These are phyloP conservation scores for Tribolium castaneum DNA, from an alignment of 1,140 invertebrate species.

Conservation along the genomic window DNA sequence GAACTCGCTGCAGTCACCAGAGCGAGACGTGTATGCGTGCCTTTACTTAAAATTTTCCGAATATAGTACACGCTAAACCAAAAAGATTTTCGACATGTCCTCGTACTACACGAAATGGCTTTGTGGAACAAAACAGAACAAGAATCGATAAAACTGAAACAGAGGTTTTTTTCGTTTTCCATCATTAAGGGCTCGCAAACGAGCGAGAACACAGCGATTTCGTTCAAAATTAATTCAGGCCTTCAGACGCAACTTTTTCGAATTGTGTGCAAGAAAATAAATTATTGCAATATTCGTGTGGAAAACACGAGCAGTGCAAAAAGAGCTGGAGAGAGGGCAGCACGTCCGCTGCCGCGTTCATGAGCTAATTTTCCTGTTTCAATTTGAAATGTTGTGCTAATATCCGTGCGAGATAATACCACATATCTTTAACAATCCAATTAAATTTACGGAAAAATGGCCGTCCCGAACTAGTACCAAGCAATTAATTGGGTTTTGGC, in stretches of 20 bases:
- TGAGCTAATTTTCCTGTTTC: slow-evolving; percentile 19
- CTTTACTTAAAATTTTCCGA: slow-evolving; percentile 19
- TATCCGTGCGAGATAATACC: background rate
- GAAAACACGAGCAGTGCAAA: background rate
- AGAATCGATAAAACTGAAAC: slow-evolving; percentile 35
- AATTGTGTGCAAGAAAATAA: too few relatives aligned
- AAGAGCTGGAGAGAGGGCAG: slow-evolving; percentile 22
- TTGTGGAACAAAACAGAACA: slow-evolving; percentile 2
- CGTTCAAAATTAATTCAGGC: background rate
- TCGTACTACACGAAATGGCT: background rate
- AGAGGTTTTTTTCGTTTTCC: background rate
- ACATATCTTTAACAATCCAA: background rate
- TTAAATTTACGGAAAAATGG: background rate
- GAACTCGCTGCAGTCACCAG: slow-evolving; percentile 17
- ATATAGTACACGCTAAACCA: background rate
- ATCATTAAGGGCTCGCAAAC: background rate
- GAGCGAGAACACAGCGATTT: background rate
- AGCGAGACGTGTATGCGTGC: background rate
- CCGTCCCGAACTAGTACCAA: background rate
- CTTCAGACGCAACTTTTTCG: too few relatives aligned
- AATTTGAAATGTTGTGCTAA: background rate
- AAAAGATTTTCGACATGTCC: background rate
- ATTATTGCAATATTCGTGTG: background rate
- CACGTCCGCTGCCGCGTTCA: slow-evolving; percentile 16
- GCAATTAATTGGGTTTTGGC: background rate